phyloP scores from a whole-genome alignment of 2,113 vertebrate genomes.

The Cryptotis parvus region DNA sequence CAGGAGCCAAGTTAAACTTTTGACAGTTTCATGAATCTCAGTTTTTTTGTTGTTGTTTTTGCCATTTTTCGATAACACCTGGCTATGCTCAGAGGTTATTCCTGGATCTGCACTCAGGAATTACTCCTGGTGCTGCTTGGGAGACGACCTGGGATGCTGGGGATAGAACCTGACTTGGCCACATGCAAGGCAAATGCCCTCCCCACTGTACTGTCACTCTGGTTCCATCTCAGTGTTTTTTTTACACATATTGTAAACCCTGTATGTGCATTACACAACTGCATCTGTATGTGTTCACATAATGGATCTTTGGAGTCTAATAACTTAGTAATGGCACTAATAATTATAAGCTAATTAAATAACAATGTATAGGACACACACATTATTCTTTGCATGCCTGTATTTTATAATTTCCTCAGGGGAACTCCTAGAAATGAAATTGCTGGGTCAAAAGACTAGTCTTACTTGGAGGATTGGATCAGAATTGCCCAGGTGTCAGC shows the following conservation, averaged over 20 bases:
- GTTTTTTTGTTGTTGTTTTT: no score
- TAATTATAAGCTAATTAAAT: background rate
- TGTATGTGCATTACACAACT: background rate
- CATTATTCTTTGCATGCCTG: background rate
- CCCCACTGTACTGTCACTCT: no score
- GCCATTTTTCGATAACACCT: no score
- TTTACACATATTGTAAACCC: background rate
- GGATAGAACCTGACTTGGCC: no score
- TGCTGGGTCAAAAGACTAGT: background rate
- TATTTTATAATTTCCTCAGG: background rate
- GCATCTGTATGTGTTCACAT: background rate
- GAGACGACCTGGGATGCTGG: no score
- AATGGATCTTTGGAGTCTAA: background rate
- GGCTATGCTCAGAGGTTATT: no score
- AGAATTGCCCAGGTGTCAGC: background rate
- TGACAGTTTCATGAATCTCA: background rate
- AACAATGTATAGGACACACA: background rate
- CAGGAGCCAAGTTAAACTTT: no score
- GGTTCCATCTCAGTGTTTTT: background rate
- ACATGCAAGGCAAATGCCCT: no score
- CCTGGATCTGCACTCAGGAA: no score
- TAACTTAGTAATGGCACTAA: background rate
- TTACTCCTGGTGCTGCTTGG: no score
- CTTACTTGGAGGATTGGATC: background rate
- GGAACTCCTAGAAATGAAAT: conserved; percentile 27